Conservation (phyloP, 2,797 vertebrate genomes). For the Diplodus puntazzo region DNA sequence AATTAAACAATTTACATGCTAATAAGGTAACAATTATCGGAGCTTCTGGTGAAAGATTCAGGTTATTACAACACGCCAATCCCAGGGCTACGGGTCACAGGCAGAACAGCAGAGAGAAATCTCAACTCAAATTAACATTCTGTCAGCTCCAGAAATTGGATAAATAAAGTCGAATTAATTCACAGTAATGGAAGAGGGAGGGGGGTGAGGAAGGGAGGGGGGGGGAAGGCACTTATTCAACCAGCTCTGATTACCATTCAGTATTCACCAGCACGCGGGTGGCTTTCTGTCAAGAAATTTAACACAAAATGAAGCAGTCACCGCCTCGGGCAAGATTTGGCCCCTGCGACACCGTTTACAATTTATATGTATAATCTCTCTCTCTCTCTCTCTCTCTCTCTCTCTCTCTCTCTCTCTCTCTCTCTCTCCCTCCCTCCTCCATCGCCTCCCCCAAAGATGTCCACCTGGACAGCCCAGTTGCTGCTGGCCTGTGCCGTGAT, state of each 20-base stretch:
- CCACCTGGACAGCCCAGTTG: slow-evolving; percentile 72
- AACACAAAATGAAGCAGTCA: slow-evolving; percentile 90
- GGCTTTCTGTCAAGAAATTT: slow-evolving; percentile 91
- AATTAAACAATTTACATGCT: slow-evolving; percentile 99
- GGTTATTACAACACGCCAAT: slow-evolving; percentile 99
- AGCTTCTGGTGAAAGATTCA: slow-evolving; percentile 99
- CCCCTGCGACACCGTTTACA: slow-evolving; percentile 93
- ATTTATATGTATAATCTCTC: slow-evolving; percentile 92
- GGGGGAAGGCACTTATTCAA: slow-evolving; percentile 85
- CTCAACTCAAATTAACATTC: slow-evolving; percentile 99
- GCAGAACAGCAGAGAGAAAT: slow-evolving; percentile 91
- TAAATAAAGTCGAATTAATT: slow-evolving; percentile 99
- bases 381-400: slow-evolving; percentile 10
- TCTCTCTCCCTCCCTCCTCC: slow-evolving; percentile 2
- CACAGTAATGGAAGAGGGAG: slow-evolving; percentile 91
- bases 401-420: neutral
- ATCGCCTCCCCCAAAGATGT: slow-evolving; percentile 59
- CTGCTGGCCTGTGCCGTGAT: slow-evolving; percentile 66
- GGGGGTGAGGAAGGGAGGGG: slow-evolving; percentile 62
- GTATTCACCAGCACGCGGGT: slow-evolving; percentile 95
- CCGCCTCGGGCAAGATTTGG: slow-evolving; percentile 90
- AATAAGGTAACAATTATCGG: slow-evolving; percentile 99
- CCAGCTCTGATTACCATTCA: slow-evolving; percentile 93
- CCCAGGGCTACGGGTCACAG: slow-evolving; percentile 95
- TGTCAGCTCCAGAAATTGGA: slow-evolving; percentile 99